phyloP scores from a whole-genome alignment of 2,113 vertebrate species.

The Albula glossodonta region DNA sequence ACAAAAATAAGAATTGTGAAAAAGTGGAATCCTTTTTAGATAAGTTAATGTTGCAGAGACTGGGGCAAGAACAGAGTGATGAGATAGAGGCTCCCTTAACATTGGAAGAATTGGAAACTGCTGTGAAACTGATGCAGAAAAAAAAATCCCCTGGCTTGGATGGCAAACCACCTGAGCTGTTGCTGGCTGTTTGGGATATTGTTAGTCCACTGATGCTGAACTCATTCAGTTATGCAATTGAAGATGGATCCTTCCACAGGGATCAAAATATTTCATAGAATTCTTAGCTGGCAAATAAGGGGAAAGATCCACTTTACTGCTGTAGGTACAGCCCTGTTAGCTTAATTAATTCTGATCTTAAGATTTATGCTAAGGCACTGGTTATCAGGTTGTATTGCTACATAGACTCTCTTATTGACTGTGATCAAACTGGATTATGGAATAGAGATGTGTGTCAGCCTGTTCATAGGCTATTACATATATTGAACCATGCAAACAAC shows the following conservation, averaged over 20 bases:
- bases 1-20: too few relatives aligned
- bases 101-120: background rate
- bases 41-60: too few relatives aligned
- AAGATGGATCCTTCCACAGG: background rate
- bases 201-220: background rate
- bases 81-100: background rate
- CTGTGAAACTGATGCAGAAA: background rate
- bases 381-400: background rate
- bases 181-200: background rate
- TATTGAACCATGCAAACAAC: background rate
- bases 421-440: background rate
- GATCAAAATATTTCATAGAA: background rate
- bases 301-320: background rate
- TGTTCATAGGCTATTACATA: background rate
- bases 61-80: too few relatives aligned
- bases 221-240: background rate
- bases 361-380: too few relatives aligned
- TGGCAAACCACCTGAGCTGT: background rate
- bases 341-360: too few relatives aligned
- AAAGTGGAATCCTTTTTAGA: too few relatives aligned
- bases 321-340: background rate
- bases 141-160: background rate
- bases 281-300: background rate
- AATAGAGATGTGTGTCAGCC: background rate
- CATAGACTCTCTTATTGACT: background rate